These are phyloP conservation scores for Gobiocypris rarus DNA, from an alignment of 2,113 vertebrate genomes.

Conservation along the genomic window DNA sequence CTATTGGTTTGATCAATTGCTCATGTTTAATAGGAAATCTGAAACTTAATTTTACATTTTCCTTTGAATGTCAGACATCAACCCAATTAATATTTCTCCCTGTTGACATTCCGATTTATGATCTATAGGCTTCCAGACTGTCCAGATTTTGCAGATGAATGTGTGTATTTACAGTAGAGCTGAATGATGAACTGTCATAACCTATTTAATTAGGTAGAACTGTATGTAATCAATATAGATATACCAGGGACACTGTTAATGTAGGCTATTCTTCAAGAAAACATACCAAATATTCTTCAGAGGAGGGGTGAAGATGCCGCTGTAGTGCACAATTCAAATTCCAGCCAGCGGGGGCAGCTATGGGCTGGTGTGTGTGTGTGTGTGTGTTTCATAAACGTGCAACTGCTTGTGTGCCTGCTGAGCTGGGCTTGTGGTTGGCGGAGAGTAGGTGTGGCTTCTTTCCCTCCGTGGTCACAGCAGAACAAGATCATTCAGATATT, in stretches of 20 bases:
- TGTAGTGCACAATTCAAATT: constrained; percentile 45
- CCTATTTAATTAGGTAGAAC: not conserved
- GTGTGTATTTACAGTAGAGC: not conserved
- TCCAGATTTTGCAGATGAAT: not conserved
- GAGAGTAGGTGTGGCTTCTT: constrained; percentile 56
- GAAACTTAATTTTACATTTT: not conserved
- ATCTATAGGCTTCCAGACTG: not conserved
- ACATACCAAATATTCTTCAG: constrained; percentile 15
- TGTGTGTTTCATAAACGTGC: constrained; percentile 39
- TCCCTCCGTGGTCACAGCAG: constrained; percentile 47
- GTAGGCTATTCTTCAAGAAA: not conserved
- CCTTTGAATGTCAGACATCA: not conserved
- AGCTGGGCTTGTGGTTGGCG: constrained; percentile 52
- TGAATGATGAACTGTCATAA: not conserved
- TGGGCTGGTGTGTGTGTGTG: constrained; percentile 36
- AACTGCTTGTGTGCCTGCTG: constrained; percentile 45
- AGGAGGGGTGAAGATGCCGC: constrained; percentile 26
- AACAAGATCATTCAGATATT: constrained; percentile 60
- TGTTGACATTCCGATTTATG: not conserved
- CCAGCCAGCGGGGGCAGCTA: constrained; percentile 50
- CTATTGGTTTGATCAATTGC: not conserved
- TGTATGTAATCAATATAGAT: not conserved
- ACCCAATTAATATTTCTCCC: not conserved
- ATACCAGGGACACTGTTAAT: constrained; percentile 1
- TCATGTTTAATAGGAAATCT: not conserved